These are phyloP conservation scores for Glaucomys volans DNA, from an alignment of 2,113 vertebrate genomes.

Conservation along the genomic window DNA sequence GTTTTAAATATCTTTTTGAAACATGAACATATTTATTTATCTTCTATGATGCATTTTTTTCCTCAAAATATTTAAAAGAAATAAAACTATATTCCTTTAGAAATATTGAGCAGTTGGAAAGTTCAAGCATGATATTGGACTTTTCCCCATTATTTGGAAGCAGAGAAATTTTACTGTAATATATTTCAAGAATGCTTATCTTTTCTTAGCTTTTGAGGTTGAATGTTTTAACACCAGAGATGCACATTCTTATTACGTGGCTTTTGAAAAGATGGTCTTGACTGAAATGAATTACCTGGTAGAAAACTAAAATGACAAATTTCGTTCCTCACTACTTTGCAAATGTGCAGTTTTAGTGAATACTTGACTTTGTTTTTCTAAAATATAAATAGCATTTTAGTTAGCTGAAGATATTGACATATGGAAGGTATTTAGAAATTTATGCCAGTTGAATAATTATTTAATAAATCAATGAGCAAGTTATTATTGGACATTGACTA, in stretches of 20 bases:
- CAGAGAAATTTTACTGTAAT: not conserved
- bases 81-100: not conserved
- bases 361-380: conserved; percentile 41
- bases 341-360: conserved; percentile 1
- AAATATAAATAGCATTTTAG: conserved; percentile 36
- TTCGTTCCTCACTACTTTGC: conserved; percentile 27
- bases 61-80: not conserved
- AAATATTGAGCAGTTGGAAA: not conserved
- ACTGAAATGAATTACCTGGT: not conserved
- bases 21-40: not conserved
- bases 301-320: conserved; percentile 50
- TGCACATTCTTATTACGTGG: not conserved
- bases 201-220: not conserved
- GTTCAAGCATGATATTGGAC: not conserved
- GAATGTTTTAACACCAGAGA: conserved; percentile 1
- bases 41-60: not conserved
- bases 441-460: conserved; percentile 36
- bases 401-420: conserved; percentile 45
- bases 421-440: conserved; percentile 40
- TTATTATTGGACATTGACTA: conserved; percentile 53
- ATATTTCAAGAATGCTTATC: not conserved
- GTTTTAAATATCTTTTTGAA: conserved; percentile 41
- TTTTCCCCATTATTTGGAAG: not conserved
- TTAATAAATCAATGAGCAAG: conserved; percentile 57
- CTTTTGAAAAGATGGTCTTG: not conserved